Evolutionary conservation across 2,888 invertebrate species (phyloP).

Genomic region (Allygus modestus): DNA sequence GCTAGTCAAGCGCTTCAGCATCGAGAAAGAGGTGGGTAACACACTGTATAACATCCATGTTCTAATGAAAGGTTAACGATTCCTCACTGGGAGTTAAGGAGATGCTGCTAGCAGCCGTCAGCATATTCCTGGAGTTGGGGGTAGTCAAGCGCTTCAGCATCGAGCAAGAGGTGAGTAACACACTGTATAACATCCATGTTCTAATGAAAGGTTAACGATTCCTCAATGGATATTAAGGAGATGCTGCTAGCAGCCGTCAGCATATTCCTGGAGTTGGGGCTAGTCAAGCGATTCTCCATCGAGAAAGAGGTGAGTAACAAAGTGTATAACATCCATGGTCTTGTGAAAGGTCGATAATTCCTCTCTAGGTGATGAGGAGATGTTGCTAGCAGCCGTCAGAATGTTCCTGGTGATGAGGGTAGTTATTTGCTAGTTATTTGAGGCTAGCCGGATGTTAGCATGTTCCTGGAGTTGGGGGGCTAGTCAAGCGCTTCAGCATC

Average conservation of each 20-base stretch:
- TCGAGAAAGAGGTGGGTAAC: slow-evolving; percentile 74
- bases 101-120: slow-evolving; percentile 76
- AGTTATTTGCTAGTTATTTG: slow-evolving; percentile 74
- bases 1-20: slow-evolving; percentile 75
- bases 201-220: too few species aligned
- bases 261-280: slow-evolving; percentile 76
- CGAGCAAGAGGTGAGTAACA: slow-evolving; percentile 74
- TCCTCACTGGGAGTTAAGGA: slow-evolving; percentile 76
- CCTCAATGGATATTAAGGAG: slow-evolving; percentile 75
- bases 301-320: slow-evolving; percentile 74
- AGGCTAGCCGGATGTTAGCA: too few species aligned
- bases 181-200: not conserved
- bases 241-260: slow-evolving; percentile 76
- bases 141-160: slow-evolving; percentile 76
- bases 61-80: too few species aligned
- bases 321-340: not conserved
- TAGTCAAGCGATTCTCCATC: slow-evolving; percentile 75
- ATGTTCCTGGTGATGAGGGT: slow-evolving; percentile 76
- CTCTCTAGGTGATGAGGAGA: slow-evolving; percentile 75
- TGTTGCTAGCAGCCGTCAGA: slow-evolving; percentile 75
- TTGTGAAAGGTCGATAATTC: too few species aligned
- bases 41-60: too few species aligned
- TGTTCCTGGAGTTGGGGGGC: slow-evolving; percentile 76
- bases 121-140: slow-evolving; percentile 76
- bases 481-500: slow-evolving; percentile 75